Evolutionary conservation across 2,113 vertebrate species (phyloP), one percentile per base, ranked within the genome.

Genomic region (Edolisoma coerulescens): DNA sequence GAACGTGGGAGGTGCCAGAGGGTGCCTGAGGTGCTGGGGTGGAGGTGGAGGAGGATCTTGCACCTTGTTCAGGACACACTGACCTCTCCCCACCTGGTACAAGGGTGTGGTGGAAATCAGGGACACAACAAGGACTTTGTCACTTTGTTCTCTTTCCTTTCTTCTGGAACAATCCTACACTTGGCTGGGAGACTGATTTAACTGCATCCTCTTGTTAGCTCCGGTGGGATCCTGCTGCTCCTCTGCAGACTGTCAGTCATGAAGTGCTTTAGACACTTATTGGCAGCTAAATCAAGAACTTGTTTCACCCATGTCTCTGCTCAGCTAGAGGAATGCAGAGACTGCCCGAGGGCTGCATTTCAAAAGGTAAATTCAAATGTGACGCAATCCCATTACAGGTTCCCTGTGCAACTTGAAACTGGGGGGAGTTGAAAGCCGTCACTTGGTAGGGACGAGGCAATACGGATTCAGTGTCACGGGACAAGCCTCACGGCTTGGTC

Each of bases 251-350:
- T 90, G 90, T 82, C 90, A 93, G 53, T 94, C 78, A 93, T 16
- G n/a, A 39, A 73, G 52, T 27, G 61, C 61, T 85, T 93, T 82
- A 89, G 87, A 96, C 78, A 71, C 44, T 94, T 94, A 91, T n/a
- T 79, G 84, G 84, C 74, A 91, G 84, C 47, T 95, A 93, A 93
- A 96, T 94, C 90, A 95, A 93, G 90, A 95, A 82, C 81, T 71
- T 82, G 35, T 59, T 96, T 96, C 87, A 96, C 87, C 96, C 79
- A 70, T 61, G 57, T 14, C 37, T 89, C 90, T 91, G 35, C 65
- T 93, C 65, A 50, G 77, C 69, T 59, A n/a, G 39, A 89, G 52
- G 65, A 96, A 91, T 41, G 70, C 56, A 73, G 57, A 87, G 21
- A 68, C 87, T 93, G 90, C 77, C 87, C 1, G 56, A 94, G 92